Base-by-base conservation (phyloP, 2,113 vertebrate species). In the Cochlearius cochlearius region DNA sequence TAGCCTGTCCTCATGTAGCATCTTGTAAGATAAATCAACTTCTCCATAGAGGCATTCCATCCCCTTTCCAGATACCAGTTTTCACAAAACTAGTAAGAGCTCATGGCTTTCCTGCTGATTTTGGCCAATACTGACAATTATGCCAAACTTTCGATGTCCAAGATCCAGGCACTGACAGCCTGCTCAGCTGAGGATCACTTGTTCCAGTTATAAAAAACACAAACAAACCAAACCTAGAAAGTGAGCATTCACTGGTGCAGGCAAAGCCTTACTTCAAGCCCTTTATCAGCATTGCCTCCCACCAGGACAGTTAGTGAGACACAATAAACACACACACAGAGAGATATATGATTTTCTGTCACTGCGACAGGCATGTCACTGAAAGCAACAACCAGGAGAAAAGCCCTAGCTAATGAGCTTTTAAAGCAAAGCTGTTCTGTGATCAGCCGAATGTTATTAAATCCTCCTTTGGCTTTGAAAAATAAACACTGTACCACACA, bases 341-440 rank as follows among this genome's bases (percentile, higher is more conserved):
- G 16, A 76, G 49, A 36, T 17, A 17, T 4, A 12, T 41, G 72
- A 74, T 89, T 77, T 86, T 71, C 93, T 92, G 62, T 71, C 63
- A 39, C 55, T 21, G 72, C 59, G 68, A 60, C 77, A 90, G 45
- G 50, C 50, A 26, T 9, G 68, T 86, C 92, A 87, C 49, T 2
- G 9, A 72, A 88, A 94, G 73, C 27, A 60, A 67, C 72, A 77
- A 43, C 14, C 34, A 86, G 43, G 60, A 94, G 68, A 88, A 88
- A 95, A 86, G 88, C 23, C 50, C 60, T 16, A 64, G 85, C 91
- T 92, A 95, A 94, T 36, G 73, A 91, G 92, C 80, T 89, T 87
- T 81, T 78, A 92, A 87, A 96, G 83, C 76, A 96, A 96, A 95
- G 83, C 76, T 92, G 64, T 75, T 64, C 92, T 92, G 60, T 89